These are phyloP conservation scores for Cyclophora punctaria DNA, from an alignment of 2,888 invertebrate species.

Conservation along the genomic window DNA sequence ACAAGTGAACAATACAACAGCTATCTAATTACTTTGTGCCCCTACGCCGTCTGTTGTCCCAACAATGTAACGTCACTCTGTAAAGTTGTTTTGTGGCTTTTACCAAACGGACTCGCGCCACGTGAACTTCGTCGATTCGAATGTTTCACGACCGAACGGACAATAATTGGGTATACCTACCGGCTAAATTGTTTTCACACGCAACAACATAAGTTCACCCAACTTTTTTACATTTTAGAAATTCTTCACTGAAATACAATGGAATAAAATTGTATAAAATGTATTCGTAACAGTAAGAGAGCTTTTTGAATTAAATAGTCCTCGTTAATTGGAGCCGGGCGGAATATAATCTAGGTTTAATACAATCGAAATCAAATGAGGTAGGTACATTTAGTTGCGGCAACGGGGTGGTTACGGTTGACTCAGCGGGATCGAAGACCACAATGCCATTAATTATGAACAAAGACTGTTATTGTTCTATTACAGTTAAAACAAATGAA, in stretches of 20 bases:
- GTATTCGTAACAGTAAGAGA: constrained; percentile 33
- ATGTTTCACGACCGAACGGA: constrained; percentile 28
- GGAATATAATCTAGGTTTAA: constrained; percentile 40
- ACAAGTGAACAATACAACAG: constrained; percentile 61
- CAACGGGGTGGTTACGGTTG: constrained; percentile 48
- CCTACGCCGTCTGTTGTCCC: constrained; percentile 40
- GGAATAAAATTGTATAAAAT: constrained; percentile 12
- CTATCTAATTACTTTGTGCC: constrained; percentile 66
- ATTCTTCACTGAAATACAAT: no score
- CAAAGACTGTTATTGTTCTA: no score
- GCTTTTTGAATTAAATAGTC: constrained; percentile 35
- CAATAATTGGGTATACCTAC: constrained; percentile 29
- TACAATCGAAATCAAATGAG: constrained; percentile 72
- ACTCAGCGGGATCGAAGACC: constrained; percentile 49
- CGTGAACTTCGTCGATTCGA: constrained; percentile 38
- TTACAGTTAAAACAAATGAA: no score
- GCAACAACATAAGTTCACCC: constrained; percentile 4
- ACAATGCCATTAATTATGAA: no score
- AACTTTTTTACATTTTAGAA: constrained; percentile 4
- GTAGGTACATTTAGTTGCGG: constrained; percentile 69
- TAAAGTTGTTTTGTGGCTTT: constrained; percentile 58
- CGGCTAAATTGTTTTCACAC: constrained; percentile 15
- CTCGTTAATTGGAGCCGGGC: constrained; percentile 59
- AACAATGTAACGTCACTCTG: constrained; percentile 49
- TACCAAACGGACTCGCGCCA: constrained; percentile 38